Conservation (phyloP, 1,140 invertebrate species). For the Scaptomyza hsui region DNA sequence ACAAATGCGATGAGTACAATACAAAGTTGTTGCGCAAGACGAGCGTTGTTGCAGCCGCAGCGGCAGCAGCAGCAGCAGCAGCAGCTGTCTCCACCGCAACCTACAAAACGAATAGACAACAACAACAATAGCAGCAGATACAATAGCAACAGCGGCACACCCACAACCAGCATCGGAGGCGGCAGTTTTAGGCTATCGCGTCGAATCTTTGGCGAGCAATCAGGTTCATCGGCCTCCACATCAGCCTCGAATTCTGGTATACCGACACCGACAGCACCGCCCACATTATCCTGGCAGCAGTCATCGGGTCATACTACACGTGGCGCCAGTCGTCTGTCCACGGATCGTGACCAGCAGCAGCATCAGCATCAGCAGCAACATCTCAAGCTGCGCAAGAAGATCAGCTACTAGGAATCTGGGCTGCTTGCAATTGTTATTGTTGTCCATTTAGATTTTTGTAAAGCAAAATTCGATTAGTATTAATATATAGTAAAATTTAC, state of each 20-base stretch:
- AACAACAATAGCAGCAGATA: slow-evolving; percentile 38
- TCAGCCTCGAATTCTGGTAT: slow-evolving; percentile 77
- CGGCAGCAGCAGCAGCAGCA: slow-evolving; percentile 54
- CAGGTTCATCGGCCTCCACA: slow-evolving; percentile 71
- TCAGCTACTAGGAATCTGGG: slow-evolving; percentile 64
- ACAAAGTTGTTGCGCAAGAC: slow-evolving; percentile 78
- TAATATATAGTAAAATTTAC: slow-evolving; percentile 40
- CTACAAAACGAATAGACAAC: slow-evolving; percentile 34
- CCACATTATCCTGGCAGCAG: slow-evolving; percentile 53
- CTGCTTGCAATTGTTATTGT: slow-evolving; percentile 27
- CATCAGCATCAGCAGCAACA: slow-evolving; percentile 53
- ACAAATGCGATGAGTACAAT: slow-evolving; percentile 82
- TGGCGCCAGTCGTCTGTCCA: slow-evolving; percentile 47
- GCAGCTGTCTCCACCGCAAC: slow-evolving; percentile 25
- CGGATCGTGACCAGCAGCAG: slow-evolving; percentile 48
- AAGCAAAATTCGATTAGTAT: slow-evolving; percentile 7
- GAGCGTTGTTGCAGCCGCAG: slow-evolving; percentile 48
- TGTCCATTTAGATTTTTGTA: slow-evolving; percentile 14
- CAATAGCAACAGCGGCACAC: slow-evolving; percentile 38
- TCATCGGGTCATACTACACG: slow-evolving; percentile 32
- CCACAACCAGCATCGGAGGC: slow-evolving; percentile 32
- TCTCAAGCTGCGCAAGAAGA: slow-evolving; percentile 80
- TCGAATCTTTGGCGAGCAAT: slow-evolving; percentile 60
- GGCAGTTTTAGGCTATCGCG: slow-evolving; percentile 68
- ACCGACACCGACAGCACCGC: slow-evolving; percentile 72